phyloP scores from a whole-genome alignment of 2,113 vertebrate species.

The Onychostruthus taczanowskii region DNA sequence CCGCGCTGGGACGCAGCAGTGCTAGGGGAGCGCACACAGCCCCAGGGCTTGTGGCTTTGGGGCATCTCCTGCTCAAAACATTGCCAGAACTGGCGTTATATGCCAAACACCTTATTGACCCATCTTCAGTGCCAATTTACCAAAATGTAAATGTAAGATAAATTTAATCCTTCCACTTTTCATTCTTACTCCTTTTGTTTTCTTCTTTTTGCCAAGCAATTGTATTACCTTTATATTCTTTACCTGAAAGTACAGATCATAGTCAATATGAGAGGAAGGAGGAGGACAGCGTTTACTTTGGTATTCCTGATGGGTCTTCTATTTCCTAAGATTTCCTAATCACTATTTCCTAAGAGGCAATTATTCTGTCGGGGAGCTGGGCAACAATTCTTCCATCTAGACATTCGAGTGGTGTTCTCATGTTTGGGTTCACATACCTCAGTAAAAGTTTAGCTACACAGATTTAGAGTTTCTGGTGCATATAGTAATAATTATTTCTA shows the following conservation, averaged over 20 bases:
- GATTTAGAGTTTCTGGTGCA: background rate
- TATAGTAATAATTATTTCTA: background rate
- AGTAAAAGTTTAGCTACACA: background rate
- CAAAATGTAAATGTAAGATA: background rate
- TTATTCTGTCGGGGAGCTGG: background rate
- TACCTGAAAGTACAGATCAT: background rate
- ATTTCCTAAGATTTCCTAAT: background rate
- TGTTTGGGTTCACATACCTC: background rate
- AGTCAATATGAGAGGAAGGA: background rate
- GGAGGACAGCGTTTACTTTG: background rate
- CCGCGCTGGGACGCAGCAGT: fast-evolving
- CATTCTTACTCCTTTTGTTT: background rate
- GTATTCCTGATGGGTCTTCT: background rate
- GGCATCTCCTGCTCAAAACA: fast-evolving
- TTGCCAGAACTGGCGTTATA: background rate
- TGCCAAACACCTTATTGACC: background rate
- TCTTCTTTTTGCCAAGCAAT: background rate
- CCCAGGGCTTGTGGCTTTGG: fast-evolving
- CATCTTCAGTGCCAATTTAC: background rate
- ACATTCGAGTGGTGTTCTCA: background rate
- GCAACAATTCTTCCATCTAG: background rate
- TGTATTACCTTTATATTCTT: background rate
- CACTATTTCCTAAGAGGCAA: background rate
- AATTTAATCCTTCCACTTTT: background rate
- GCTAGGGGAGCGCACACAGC: fast-evolving